Evolutionary conservation across 2,888 invertebrate genomes (phyloP), one percentile per base, ranked within the genome.

Genomic region (Perithous albicinctus): DNA sequence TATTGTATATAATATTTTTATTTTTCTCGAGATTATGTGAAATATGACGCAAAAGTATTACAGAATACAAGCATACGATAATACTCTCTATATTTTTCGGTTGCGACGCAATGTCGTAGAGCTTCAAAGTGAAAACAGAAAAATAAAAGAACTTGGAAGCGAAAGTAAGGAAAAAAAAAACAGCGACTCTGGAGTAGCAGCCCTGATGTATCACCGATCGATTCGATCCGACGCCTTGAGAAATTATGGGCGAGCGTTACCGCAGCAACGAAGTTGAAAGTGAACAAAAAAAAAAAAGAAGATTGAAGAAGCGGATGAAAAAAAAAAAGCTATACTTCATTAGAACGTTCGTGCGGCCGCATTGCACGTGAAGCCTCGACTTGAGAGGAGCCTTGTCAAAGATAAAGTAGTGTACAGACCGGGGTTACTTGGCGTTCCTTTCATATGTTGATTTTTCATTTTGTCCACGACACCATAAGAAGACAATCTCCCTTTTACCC

Each of bases 161-260:
- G 15, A 6, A 10, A 15, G 48, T 12, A 35, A 46, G 15, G 51
- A 15, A 23, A 46, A 63, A 56, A 59, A 29, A 59, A 59, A 32
- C 26, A 38, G n/a, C 56, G 46, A 35, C 67, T 10, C 35, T 38
- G n/a, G n/a, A n/a, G 66, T 43, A 29, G 29, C 70, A 56, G 12
- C 18, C 38, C 26, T 29, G 61, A 63, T 23, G 51, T 10, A 51
- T 23, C 54, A 59, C 8, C 59, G 75, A 80, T 76, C 80, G 70
- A 76, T 80, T 51, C 38, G 29, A 64, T 66, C 66, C 59, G 70
- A 80, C 70, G 80, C 75, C 56, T 54, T 32, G 80, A 66, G 75
- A 80, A 80, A 80, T 80, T 80, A 80, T 70, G 43, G 64, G 48
- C 32, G 70, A 64, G 75, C 72, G n/a, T 80, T 66, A 76, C 23